A percentile compares a stretch with the other conserved stretches of the same genome.
These are phyloP conservation scores for Anabas testudineus DNA, from an alignment of 2,797 vertebrate species.

Conservation along the genomic window DNA sequence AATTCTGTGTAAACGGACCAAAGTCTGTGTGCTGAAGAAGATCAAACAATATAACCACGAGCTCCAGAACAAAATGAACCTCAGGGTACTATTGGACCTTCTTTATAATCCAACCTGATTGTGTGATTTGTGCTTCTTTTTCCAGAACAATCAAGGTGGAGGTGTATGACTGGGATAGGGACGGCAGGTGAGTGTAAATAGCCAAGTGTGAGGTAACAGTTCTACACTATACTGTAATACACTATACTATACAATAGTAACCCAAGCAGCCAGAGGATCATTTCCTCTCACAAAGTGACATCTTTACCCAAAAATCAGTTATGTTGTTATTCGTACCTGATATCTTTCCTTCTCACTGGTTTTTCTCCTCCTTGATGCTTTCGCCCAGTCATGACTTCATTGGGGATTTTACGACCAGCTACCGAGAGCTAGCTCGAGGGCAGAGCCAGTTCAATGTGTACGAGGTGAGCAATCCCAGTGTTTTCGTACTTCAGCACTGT, in stretches of 20 bases:
- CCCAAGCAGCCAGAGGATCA: neutral
- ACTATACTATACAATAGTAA: too few species aligned
- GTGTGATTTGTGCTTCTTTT: conserved; percentile 17
- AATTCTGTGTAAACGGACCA: neutral
- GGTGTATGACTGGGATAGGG: conserved; percentile 96
- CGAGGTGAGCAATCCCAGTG: conserved; percentile 84
- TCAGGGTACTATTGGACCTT: neutral
- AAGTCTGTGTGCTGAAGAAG: neutral
- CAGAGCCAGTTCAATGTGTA: conserved; percentile 96
- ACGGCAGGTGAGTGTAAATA: conserved; percentile 89
- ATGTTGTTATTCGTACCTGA: conserved; percentile 7
- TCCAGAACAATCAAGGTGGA: conserved; percentile 96
- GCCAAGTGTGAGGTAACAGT: neutral
- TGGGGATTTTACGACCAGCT: conserved; percentile 96
- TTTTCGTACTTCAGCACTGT: conserved; percentile 15
- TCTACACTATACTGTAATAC: too few species aligned
- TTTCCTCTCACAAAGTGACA: neutral
- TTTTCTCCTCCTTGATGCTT: conserved; percentile 26
- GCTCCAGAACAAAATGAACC: neutral
- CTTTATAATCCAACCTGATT: neutral
- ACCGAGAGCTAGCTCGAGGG: conserved; percentile 92
- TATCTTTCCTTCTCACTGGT: neutral
- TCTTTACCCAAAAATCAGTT: neutral
- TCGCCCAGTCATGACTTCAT: conserved; percentile 94
- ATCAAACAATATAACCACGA: neutral